Percentiles rank a stretch among this genome's conserved stretches.
Conservation (phyloP, 2,888 invertebrate species). For the Campoletis raptor region DNA sequence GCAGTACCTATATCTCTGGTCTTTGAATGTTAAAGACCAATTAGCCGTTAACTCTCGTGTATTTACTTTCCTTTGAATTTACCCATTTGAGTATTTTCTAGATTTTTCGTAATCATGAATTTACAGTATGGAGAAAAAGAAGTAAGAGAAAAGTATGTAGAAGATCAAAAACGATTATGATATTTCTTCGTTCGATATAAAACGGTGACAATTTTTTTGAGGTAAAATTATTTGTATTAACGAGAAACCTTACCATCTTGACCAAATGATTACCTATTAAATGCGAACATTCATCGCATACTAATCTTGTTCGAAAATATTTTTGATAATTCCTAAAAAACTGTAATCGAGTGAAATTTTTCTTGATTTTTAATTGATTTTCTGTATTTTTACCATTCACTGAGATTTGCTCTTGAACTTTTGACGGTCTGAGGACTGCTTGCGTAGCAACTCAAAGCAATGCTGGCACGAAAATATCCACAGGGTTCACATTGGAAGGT, state of each 20-base stretch:
- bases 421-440: neutral
- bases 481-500: neutral
- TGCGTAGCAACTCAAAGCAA: neutral
- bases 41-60: neutral
- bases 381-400: neutral
- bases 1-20: constrained; percentile 30
- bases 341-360: neutral
- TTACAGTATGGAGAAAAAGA: neutral
- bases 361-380: neutral
- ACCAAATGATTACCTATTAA: neutral
- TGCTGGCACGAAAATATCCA: constrained; percentile 25
- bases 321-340: neutral
- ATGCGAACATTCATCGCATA: neutral
- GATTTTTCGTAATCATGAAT: neutral
- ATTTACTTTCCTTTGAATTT: neutral
- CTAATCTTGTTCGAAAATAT: neutral
- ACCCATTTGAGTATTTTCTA: neutral
- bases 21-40: constrained; percentile 5
- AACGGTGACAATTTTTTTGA: neutral
- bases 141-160: neutral
- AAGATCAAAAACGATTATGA: neutral
- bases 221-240: neutral
- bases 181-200: neutral
- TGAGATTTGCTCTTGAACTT: neutral
- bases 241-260: neutral